Evolutionary conservation across 2,888 invertebrate species (phyloP), one percentile per base, ranked within the genome.

Genomic region (Tholera decimalis): DNA sequence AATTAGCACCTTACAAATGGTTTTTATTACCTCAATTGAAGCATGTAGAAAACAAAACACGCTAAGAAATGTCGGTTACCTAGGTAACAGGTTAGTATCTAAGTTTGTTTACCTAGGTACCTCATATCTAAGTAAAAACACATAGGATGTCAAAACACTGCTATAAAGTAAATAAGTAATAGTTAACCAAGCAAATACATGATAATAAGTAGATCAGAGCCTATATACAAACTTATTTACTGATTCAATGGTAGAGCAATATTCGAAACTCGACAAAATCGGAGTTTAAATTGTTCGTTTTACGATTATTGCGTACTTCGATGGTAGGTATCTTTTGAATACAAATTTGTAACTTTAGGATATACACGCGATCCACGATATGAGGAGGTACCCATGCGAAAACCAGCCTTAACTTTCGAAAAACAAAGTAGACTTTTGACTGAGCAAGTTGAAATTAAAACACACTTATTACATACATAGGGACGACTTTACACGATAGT

Each of bases 271-370:
- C 87, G 87, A 90, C 90, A 90, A 90, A 93, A 92, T 89, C 88
- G 74, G 88, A 93, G 86, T 92, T 91, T 90, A 92, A 93, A 93
- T 93, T 87, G 91, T 90, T 88, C 86, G 87, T 88, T 94, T 95
- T 94, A 94, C 88, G 92, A 89, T 93, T 91, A 93, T 93, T 84
- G 88, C 84, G 87, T 92, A 91, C 90, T 92, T 88, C 83, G 87
- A 90, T 91, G 85, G 89, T 92, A 91, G 89, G 90, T 93, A 93
- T 89, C 89, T 89, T 91, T 90, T 89, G 93, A 92, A 93, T 93
- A 92, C 91, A 88, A 93, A 93, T 93, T 91, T 87, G 89, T 86
- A 85, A 88, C 85, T 86, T 85, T 76, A 77, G 82, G 77, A 85
- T 85, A 83, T 85, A 87, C 92, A 91, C 91, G 92, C 92, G 78